Conservation (phyloP, 2,797 vertebrate species). For the Carduelis carduelis region DNA sequence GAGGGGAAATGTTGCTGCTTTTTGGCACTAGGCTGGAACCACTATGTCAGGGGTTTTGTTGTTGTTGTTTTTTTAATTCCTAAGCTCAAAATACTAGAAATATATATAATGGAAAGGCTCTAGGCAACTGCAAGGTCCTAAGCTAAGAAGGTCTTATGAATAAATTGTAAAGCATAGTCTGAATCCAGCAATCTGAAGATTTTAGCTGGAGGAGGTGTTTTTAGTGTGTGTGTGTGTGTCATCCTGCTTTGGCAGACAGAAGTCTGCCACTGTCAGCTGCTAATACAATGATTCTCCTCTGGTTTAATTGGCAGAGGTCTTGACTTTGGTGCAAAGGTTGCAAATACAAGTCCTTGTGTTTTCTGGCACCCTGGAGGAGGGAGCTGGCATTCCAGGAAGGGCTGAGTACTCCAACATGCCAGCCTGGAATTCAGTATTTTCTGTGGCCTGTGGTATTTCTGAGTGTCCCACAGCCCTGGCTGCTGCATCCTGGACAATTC, state of each 20-base stretch:
- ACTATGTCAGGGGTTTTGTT: background rate
- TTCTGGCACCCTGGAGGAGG: background rate
- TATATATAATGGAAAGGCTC: background rate
- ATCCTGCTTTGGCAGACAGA: background rate
- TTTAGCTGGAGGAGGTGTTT: slow-evolving; percentile 17
- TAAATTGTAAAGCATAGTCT: background rate
- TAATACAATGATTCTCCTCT: slow-evolving; percentile 5
- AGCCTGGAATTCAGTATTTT: background rate
- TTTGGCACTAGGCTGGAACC: background rate
- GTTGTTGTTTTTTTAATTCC: background rate
- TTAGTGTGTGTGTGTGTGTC: background rate
- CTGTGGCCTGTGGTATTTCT: background rate
- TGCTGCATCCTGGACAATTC: background rate
- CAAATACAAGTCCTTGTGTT: background rate
- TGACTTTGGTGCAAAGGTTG: background rate
- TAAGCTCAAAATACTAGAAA: background rate
- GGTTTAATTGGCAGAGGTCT: slow-evolving; percentile 2
- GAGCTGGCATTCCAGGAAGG: background rate
- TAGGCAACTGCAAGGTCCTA: background rate
- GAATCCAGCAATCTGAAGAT: background rate
- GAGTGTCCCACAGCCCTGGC: background rate
- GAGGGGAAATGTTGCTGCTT: background rate
- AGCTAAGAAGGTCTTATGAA: background rate
- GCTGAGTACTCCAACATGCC: background rate
- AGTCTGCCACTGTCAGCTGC: background rate